phyloP scores from a whole-genome alignment of 2,797 vertebrate species.

The Sibirionetta formosa region DNA sequence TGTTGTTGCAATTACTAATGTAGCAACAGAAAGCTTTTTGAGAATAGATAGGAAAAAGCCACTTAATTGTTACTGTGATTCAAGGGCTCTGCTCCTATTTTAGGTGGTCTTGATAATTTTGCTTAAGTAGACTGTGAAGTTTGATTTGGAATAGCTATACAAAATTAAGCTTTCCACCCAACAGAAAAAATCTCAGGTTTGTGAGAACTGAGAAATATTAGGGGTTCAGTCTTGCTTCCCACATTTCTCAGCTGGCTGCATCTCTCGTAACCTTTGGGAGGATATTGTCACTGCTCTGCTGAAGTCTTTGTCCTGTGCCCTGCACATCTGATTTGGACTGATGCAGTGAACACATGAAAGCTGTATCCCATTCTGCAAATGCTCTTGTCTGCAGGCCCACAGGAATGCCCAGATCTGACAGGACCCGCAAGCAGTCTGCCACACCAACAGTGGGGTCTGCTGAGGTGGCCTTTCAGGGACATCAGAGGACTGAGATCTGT shows the following conservation, averaged over 20 bases:
- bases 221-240: neutral
- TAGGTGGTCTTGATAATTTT: neutral
- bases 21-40: slow-evolving; percentile 1
- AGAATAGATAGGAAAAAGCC: slow-evolving; percentile 13
- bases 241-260: neutral
- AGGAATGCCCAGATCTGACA: neutral
- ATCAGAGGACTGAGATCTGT: neutral
- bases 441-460: neutral
- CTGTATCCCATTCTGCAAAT: neutral
- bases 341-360: neutral
- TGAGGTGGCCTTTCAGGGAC: too few species aligned
- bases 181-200: neutral
- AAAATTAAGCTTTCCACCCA: neutral
- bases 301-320: neutral
- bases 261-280: neutral
- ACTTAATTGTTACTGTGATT: neutral
- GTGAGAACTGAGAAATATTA: neutral
- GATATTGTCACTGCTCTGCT: neutral
- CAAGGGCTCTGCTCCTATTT: slow-evolving; percentile 47
- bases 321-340: neutral
- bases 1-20: neutral
- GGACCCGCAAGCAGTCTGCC: neutral
- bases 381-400: accelerated
- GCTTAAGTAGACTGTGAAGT: neutral
- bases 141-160: neutral